Conservation (phyloP, 2,113 vertebrate genomes). For the Macrotis lagotis region DNA sequence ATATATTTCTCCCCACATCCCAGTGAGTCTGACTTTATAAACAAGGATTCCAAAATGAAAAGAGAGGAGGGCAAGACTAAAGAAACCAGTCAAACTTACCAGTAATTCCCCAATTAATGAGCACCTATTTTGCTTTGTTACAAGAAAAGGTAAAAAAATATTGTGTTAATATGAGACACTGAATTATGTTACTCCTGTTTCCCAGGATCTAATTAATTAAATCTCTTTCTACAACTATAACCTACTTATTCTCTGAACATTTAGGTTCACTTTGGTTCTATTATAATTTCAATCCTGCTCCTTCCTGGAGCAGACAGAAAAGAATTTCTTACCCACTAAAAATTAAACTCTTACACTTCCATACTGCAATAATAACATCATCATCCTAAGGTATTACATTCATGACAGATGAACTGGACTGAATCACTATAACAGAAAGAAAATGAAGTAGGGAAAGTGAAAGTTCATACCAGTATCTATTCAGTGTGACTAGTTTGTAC, state of each 20-base stretch:
- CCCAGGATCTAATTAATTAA: neutral
- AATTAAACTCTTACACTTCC: neutral
- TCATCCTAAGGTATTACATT: neutral
- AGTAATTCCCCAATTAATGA: neutral
- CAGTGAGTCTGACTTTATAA: neutral
- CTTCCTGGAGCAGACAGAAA: neutral
- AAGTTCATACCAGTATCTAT: neutral
- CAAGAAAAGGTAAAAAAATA: neutral
- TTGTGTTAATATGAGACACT: neutral
- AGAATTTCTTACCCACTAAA: neutral
- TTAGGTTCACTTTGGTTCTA: neutral
- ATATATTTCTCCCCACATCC: neutral
- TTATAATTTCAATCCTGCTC: neutral
- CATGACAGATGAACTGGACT: neutral
- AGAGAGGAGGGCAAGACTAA: neutral
- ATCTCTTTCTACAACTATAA: neutral
- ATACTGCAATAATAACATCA: neutral
- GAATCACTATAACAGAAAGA: neutral
- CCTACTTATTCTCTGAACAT: neutral
- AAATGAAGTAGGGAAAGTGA: neutral
- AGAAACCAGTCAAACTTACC: neutral
- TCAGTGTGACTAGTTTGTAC: neutral
- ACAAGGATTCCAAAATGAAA: neutral
- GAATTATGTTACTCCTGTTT: neutral
- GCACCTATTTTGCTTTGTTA: neutral